phyloP scores from a whole-genome alignment of 1,140 invertebrate genomes.

The Ceratina calcarata region DNA sequence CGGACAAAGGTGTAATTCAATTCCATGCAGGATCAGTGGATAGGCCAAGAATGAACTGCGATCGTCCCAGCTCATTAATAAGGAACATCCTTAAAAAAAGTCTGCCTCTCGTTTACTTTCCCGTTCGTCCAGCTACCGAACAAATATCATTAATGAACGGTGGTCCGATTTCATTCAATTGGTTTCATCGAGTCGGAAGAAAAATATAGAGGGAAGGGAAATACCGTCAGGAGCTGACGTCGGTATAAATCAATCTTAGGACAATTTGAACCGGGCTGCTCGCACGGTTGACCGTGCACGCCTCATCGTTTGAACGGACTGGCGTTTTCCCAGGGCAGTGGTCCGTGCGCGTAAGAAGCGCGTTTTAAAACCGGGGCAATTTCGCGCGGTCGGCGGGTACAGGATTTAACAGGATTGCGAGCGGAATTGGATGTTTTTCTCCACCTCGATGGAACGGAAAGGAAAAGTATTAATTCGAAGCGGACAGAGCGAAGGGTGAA shows the following conservation, averaged over 20 bases:
- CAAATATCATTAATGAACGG: no score
- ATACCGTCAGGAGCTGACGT: neutral
- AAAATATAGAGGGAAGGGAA: neutral
- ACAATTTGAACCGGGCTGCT: no score
- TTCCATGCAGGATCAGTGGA: no score
- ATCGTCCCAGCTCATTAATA: no score
- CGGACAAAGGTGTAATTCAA: no score
- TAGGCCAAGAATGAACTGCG: no score
- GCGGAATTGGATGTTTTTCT: constrained; percentile 37
- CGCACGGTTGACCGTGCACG: neutral
- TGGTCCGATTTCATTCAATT: neutral
- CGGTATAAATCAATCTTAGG: neutral
- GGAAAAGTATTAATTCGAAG: constrained; percentile 32
- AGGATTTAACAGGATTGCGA: constrained; percentile 23
- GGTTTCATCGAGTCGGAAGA: neutral
- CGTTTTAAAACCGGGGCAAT: constrained; percentile 32
- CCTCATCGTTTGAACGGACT: no score
- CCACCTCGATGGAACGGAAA: constrained; percentile 7
- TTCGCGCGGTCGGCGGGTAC: neutral
- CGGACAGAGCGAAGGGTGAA: neutral
- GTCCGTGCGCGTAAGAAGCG: neutral
- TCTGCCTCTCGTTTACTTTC: no score
- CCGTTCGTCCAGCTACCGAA: no score
- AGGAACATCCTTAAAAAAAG: no score
- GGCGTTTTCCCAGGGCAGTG: neutral